Percentiles rank a stretch among this genome's conserved stretches.
phyloP scores from a whole-genome alignment of 2,888 invertebrate species.

The Stenodema calcarata region DNA sequence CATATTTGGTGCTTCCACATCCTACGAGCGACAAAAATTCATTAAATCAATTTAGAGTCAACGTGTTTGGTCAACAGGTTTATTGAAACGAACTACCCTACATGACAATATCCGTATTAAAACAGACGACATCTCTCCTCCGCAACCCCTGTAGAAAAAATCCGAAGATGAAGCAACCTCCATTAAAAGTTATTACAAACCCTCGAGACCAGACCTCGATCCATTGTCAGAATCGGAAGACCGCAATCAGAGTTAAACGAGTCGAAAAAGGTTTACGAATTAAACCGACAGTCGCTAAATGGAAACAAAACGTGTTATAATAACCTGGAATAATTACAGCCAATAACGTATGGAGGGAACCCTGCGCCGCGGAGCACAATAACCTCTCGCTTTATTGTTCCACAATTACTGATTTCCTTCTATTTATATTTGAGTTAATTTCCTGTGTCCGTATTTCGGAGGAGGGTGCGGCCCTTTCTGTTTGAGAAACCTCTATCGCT shows the following conservation, averaged over 20 bases:
- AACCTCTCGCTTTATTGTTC: conserved; percentile 49
- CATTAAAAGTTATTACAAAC: not conserved
- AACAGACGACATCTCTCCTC: not conserved
- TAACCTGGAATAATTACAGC: conserved; percentile 49
- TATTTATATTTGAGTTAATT: conserved; percentile 55
- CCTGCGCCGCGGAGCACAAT: conserved; percentile 10
- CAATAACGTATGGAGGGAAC: conserved; percentile 50
- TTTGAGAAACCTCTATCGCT: conserved; percentile 13
- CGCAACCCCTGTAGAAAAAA: not conserved
- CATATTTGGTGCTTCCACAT: no score
- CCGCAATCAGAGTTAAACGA: conserved; percentile 45
- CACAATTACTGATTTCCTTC: conserved; percentile 55
- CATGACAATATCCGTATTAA: not conserved
- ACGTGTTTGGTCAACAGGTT: no score
- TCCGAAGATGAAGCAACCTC: not conserved
- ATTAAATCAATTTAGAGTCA: no score
- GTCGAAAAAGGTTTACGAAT: conserved; percentile 24
- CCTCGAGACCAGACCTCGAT: not conserved
- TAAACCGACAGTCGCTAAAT: conserved; percentile 37
- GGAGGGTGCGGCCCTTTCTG: conserved; percentile 45
- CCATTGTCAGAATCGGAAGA: conserved; percentile 40
- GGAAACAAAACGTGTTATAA: conserved; percentile 51
- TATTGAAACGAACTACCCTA: no score
- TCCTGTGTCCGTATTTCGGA: conserved; percentile 52
- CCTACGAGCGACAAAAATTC: no score